phyloP scores from a whole-genome alignment of 1,140 invertebrate species.

The Episyrphus balteatus region DNA sequence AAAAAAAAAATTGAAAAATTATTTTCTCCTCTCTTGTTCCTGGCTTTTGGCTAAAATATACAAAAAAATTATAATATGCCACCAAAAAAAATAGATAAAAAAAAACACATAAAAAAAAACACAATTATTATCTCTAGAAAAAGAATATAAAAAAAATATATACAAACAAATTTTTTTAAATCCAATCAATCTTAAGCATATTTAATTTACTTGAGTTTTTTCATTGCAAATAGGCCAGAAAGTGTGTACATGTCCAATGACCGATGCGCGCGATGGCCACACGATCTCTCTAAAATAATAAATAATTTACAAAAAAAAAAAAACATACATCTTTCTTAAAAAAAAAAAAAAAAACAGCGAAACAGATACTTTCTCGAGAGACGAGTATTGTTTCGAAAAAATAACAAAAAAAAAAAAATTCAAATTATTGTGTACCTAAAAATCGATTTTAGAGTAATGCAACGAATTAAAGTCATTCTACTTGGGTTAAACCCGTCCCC shows the following conservation, averaged over 20 bases:
- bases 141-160: slow-evolving; percentile 5
- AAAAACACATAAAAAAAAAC: slow-evolving; percentile 1
- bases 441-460: no score
- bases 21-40: slow-evolving; percentile 1
- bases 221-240: slow-evolving; percentile 38
- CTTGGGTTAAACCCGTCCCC: no score
- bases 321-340: slow-evolving; percentile 14
- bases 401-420: slow-evolving; percentile 1
- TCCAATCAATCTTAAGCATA: slow-evolving; percentile 18
- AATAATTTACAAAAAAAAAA: slow-evolving; percentile 11
- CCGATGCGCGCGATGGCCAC: slow-evolving; percentile 38
- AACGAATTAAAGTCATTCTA: no score
- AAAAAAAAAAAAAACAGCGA: slow-evolving; percentile 17
- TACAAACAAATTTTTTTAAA: not conserved
- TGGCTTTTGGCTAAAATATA: slow-evolving; percentile 3
- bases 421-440: not conserved
- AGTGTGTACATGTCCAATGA: slow-evolving; percentile 39
- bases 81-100: slow-evolving; percentile 8
- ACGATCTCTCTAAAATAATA: slow-evolving; percentile 20
- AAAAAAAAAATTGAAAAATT: not conserved
- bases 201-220: slow-evolving; percentile 38
- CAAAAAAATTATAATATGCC: slow-evolving; percentile 2
- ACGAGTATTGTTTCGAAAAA: slow-evolving; percentile 1
- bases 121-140: not conserved
- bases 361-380: slow-evolving; percentile 5